These are phyloP conservation scores for Platygyra sinensis DNA, from an alignment of 64 coral and sea anemone genomes.

Conservation along the genomic window DNA sequence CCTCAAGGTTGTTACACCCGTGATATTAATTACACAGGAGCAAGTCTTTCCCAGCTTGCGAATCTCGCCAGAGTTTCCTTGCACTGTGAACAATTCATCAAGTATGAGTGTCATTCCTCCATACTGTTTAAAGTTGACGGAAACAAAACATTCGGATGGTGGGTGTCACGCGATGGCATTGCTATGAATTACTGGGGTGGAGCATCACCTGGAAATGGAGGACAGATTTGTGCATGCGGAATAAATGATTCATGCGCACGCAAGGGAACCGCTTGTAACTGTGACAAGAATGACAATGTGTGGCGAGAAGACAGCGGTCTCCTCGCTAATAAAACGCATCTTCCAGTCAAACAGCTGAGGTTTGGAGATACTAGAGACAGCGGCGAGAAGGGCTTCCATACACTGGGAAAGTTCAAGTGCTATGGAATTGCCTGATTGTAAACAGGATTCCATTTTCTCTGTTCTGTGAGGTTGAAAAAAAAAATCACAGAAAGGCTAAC, in stretches of 20 bases:
- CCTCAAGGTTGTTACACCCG: background rate
- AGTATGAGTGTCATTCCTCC: background rate
- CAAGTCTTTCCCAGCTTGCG: background rate
- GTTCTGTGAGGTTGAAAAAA: no score
- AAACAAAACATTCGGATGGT: background rate
- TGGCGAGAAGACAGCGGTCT: background rate
- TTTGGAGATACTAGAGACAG: background rate
- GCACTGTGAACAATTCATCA: constrained; percentile 28
- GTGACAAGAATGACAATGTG: background rate
- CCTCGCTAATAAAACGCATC: background rate
- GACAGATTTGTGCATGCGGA: background rate
- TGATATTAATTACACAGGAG: background rate
- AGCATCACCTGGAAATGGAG: background rate
- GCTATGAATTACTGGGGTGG: background rate
- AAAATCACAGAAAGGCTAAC: background rate
- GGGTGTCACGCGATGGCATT: background rate
- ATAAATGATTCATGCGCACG: background rate
- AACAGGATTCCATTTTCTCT: background rate
- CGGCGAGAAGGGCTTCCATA: background rate
- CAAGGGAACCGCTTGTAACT: background rate
- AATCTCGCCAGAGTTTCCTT: background rate
- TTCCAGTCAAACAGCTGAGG: background rate
- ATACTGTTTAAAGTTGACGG: background rate
- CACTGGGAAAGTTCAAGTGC: background rate
- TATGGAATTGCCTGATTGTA: background rate